A percentile compares a stretch with the other conserved stretches of the same genome.
phyloP scores from a whole-genome alignment of 2,888 invertebrate genomes.

The Galerucella nymphaeae region DNA sequence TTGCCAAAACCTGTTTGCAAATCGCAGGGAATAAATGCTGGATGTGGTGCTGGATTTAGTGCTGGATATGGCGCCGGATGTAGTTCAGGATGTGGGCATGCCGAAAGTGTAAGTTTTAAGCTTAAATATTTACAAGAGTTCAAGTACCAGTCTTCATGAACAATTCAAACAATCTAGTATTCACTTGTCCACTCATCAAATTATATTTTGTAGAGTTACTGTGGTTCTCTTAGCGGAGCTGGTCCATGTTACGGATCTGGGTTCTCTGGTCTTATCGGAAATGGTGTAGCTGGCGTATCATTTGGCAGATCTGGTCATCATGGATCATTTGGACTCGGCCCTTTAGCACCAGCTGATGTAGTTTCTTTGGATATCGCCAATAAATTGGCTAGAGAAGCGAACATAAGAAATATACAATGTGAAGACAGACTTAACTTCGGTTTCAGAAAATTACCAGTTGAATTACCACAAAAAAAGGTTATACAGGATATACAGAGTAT shows the following conservation, averaged over 20 bases:
- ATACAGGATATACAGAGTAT: no score
- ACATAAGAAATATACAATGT: constrained; percentile 55
- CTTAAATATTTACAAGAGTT: neutral
- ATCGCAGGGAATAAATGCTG: neutral
- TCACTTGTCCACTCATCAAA: neutral
- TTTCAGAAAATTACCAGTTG: constrained; percentile 65
- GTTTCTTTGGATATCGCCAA: constrained; percentile 66
- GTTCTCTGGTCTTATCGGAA: constrained; percentile 7
- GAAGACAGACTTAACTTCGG: constrained; percentile 69
- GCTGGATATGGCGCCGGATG: constrained; percentile 41
- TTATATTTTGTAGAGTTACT: constrained; percentile 7
- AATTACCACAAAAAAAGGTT: constrained; percentile 53
- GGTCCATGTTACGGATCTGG: constrained; percentile 15
- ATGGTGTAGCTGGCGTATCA: neutral
- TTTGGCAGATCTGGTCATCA: neutral
- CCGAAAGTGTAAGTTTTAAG: constrained; percentile 9
- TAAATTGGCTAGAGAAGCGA: constrained; percentile 61
- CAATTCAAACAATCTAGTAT: no score
- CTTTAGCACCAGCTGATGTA: constrained; percentile 64
- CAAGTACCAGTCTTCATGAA: no score
- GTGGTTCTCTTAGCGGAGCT: constrained; percentile 3
- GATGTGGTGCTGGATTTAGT: neutral
- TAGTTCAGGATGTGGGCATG: neutral
- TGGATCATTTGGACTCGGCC: constrained; percentile 14
- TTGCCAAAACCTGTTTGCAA: constrained; percentile 57